These are phyloP conservation scores for Lysiphlebus fabarum DNA, from an alignment of 1,140 invertebrate genomes.

Conservation along the genomic window DNA sequence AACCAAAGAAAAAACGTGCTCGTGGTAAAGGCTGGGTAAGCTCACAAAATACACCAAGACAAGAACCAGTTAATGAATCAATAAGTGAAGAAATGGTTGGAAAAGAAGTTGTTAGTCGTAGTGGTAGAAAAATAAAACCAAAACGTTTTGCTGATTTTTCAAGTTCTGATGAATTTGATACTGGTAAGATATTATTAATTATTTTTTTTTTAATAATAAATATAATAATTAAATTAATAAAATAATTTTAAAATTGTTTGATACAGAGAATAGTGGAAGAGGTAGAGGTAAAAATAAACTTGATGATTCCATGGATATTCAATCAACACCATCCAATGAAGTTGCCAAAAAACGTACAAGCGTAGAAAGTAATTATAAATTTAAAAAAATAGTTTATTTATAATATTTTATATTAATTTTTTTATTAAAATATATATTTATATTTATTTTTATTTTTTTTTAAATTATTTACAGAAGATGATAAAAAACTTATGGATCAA, in stretches of 20 bases:
- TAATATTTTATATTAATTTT: neutral
- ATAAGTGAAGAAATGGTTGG: constrained; percentile 45
- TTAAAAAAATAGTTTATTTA: neutral
- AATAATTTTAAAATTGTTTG: constrained; percentile 9
- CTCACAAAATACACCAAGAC: constrained; percentile 32
- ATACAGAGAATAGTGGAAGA: constrained; percentile 42
- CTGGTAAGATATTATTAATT: constrained; percentile 4
- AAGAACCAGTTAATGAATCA: constrained; percentile 38
- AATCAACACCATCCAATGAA: constrained; percentile 34
- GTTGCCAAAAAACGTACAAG: constrained; percentile 39
- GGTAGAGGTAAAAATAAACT: constrained; percentile 45
- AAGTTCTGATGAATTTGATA: constrained; percentile 44
- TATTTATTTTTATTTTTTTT: constrained; percentile 23
- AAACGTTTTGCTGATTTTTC: constrained; percentile 59
- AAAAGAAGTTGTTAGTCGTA: constrained; percentile 66
- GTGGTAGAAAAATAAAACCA: constrained; percentile 72
- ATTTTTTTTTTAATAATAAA: constrained; percentile 27
- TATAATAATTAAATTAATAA: constrained; percentile 32
- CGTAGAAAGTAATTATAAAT: constrained; percentile 43
- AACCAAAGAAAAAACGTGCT: constrained; percentile 48
- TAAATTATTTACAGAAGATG: constrained; percentile 24
- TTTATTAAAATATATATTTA: constrained; percentile 9
- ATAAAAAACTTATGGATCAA: neutral
- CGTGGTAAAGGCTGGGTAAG: constrained; percentile 30
- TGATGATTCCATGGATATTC: constrained; percentile 47